phyloP scores from a whole-genome alignment of 2,797 vertebrate species.

The Numenius phaeopus region DNA sequence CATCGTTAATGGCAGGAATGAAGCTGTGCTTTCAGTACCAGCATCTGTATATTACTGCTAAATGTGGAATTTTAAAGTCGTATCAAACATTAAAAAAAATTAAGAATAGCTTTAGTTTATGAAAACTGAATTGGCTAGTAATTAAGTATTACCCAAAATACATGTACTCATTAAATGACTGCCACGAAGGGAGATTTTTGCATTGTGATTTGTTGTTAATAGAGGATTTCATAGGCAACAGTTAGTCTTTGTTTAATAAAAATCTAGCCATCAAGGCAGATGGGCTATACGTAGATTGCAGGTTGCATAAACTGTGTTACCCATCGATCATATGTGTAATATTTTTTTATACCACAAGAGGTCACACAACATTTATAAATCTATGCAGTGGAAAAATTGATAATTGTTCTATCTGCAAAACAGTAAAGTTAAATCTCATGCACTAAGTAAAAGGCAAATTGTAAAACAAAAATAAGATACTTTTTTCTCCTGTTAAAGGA shows the following conservation, averaged over 20 bases:
- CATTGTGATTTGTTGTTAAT: neutral
- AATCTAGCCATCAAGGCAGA: neutral
- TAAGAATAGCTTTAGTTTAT: neutral
- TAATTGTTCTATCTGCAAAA: neutral
- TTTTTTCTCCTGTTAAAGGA: constrained; percentile 50
- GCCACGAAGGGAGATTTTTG: neutral
- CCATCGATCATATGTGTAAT: constrained; percentile 13
- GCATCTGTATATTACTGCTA: neutral
- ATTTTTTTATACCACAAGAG: constrained; percentile 67
- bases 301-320: neutral
- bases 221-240: neutral
- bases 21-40: neutral
- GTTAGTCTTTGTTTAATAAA: neutral
- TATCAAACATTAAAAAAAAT: neutral
- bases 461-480: neutral
- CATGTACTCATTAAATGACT: neutral
- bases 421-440: constrained; percentile 16
- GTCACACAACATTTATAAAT: constrained; percentile 69
- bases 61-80: neutral
- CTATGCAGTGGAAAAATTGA: neutral
- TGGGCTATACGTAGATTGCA: neutral
- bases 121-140: neutral
- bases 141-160: neutral
- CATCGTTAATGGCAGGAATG: neutral
- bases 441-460: constrained; percentile 25